Evolutionary conservation across 2,797 vertebrate genomes (phyloP).

Genomic region (Streptopelia turtur): DNA sequence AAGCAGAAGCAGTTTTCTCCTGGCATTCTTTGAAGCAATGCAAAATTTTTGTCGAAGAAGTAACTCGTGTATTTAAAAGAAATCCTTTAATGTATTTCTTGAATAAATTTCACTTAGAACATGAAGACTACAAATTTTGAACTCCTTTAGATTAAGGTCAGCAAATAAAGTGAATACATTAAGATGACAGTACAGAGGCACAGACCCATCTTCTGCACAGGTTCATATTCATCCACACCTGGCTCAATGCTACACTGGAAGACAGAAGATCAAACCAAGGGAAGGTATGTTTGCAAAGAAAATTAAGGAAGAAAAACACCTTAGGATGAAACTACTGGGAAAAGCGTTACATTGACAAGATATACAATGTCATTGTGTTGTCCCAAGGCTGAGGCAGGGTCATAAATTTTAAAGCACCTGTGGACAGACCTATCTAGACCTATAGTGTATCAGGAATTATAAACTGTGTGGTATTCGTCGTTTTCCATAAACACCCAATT

Average conservation of each 20-base stretch:
- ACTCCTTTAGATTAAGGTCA: not conserved
- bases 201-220: not conserved
- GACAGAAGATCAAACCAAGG: not conserved
- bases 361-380: not conserved
- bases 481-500: not conserved
- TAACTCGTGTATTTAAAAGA: not conserved
- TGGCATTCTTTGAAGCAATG: not conserved
- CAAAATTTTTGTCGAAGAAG: not conserved
- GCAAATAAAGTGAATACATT: not conserved
- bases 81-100: not conserved
- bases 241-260: not conserved
- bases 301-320: not conserved
- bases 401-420: not conserved
- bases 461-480: not conserved
- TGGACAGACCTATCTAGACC: not conserved
- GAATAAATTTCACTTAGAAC: not conserved
- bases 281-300: not conserved
- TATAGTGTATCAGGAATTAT: rapidly evolving
- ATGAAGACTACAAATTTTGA: not conserved
- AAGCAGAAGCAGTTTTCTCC: not conserved
- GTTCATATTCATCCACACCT: not conserved
- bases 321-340: not conserved
- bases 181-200: not conserved
- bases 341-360: not conserved
- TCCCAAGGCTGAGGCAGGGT: not conserved